A percentile compares a stretch with the other conserved stretches of the same genome.
Evolutionary conservation across 2,797 vertebrate genomes (phyloP).

Genomic region (Sebastiscus tertius): DNA sequence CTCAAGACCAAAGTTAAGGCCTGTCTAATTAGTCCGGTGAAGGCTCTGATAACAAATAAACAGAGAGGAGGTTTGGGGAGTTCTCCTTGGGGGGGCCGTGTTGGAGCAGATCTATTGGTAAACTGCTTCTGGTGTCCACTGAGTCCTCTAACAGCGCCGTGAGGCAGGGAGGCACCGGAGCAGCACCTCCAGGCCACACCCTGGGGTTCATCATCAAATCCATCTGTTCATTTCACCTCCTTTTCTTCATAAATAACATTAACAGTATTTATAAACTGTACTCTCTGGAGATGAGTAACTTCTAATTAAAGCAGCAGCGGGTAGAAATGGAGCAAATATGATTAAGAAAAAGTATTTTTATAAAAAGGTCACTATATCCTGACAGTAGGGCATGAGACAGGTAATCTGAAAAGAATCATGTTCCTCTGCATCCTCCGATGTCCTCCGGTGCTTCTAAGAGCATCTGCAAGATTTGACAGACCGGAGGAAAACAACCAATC

Average conservation of each 20-base stretch:
- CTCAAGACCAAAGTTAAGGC: conserved; percentile 68
- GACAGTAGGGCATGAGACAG: too few species aligned
- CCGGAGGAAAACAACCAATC: too few species aligned
- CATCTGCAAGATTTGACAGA: too few species aligned
- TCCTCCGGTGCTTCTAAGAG: too few species aligned
- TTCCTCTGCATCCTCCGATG: too few species aligned
- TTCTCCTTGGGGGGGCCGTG: conserved; percentile 54
- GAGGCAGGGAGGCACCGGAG: conserved; percentile 27
- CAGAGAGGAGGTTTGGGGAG: conserved; percentile 49
- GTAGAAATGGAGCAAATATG: too few species aligned
- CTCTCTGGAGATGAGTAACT: neutral
- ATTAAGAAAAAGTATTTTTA: too few species aligned
- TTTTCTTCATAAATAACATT: neutral
- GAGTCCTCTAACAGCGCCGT: conserved; percentile 36
- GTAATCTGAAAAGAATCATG: too few species aligned
- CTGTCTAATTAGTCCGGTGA: conserved; percentile 76
- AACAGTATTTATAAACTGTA: neutral
- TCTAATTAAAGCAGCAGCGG: too few species aligned
- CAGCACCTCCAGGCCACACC: conserved; percentile 33
- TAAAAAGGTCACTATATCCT: too few species aligned
- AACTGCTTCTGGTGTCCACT: conserved; percentile 36
- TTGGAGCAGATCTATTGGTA: conserved; percentile 38
- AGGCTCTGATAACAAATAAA: conserved; percentile 79
- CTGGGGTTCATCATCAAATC: conserved; percentile 42
- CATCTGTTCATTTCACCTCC: conserved; percentile 48